A percentile compares a stretch with the other conserved stretches of the same genome.
Evolutionary conservation across 2,888 invertebrate species (phyloP).

Genomic region (Calameuta idolon): DNA sequence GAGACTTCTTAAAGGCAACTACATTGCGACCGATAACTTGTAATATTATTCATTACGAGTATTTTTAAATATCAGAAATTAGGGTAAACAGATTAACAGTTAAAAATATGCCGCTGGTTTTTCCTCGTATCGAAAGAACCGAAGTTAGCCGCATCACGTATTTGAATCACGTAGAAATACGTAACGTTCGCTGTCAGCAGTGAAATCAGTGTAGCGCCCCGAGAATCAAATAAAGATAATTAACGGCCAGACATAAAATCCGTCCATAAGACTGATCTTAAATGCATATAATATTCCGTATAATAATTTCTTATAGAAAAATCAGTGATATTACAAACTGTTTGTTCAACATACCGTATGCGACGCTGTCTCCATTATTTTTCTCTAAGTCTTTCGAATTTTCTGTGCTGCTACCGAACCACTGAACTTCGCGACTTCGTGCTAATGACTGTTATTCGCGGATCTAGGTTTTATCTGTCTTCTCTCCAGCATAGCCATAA

Average conservation of each 20-base stretch:
- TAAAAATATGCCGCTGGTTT: background rate
- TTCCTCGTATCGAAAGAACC: background rate
- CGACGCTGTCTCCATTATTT: background rate
- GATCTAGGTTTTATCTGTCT: background rate
- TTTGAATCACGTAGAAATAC: background rate
- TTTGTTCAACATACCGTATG: background rate
- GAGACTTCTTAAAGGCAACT: background rate
- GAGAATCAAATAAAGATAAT: background rate
- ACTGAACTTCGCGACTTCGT: constrained; percentile 5
- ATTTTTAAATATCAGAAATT: background rate
- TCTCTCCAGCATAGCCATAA: constrained; percentile 11
- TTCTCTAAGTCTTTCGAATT: background rate
- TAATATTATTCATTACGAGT: background rate
- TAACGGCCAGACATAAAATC: background rate
- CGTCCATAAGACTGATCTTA: background rate
- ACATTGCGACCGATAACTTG: background rate
- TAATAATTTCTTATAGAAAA: background rate
- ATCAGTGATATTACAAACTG: background rate
- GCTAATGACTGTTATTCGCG: constrained; percentile 8
- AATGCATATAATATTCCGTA: background rate
- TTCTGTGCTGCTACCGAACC: constrained; percentile 6
- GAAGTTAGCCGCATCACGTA: background rate
- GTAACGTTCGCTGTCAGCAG: background rate
- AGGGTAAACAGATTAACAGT: background rate
- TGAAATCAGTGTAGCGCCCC: background rate